Evolutionary conservation across 1,140 invertebrate species (phyloP), one percentile per base, ranked within the genome.

Genomic region (Diachasma alloeum): DNA sequence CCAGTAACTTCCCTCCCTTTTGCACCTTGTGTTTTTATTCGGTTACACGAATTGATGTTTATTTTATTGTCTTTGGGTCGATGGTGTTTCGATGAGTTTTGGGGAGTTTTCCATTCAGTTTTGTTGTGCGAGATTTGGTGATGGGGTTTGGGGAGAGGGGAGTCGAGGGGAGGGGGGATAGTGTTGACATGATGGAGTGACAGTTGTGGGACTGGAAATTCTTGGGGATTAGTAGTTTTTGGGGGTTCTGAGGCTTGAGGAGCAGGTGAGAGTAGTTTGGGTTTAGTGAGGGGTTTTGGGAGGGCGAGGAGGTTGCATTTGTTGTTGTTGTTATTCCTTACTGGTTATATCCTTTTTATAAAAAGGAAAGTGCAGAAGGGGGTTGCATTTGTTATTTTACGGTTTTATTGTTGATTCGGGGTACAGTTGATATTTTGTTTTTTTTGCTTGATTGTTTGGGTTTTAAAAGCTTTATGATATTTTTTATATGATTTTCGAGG

Each of bases 1-100:
- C 48, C 11, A 31, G 31, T 31, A 42, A 42, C 9, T 42, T 42
- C 39, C 39, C 48, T 56, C 48, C 48, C 31, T 46, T 26, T 76
- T 44, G 15, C 39, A 53, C 24, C 22, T 73, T 75, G 39, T 67
- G 75, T 31, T 63, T 66, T 22, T 66, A 22, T 74, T 31, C 44
- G 42, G 13, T 19, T 56, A 11, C 31, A 19, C 6, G 2, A 2
- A 31, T 73, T 66, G 46, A 72, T 48, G 4, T 53, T 53, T 56
- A 19, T 56, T 22, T 56, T 8, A 56, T 53, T 72, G 39, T 42
- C 2, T 31, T 31, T 31, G 2, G 2, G 6, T 31, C 2, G 2
- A 6, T 31, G 31, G 2, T 31, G 2, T 31, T 31, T 31, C 31
- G 2, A 31, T 31, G 2, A 31, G 2, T 31, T 31, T 31, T 31